phyloP scores from a whole-genome alignment of 2,797 vertebrate species.

The Etheostoma nigrum region DNA sequence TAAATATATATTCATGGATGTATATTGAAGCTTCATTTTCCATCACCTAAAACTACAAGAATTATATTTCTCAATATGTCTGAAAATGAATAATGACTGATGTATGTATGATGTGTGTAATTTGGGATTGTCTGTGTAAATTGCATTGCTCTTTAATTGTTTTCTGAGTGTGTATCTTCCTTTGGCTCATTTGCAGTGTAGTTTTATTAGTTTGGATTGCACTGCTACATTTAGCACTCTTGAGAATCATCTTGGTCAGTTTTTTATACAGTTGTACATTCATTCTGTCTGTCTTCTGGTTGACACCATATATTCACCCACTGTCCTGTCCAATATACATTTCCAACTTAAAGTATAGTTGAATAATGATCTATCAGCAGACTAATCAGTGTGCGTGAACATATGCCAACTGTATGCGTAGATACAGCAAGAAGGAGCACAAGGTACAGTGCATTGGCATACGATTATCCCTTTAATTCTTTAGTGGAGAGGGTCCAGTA shows the following conservation, averaged over 20 bases:
- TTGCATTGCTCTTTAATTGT: slow-evolving; percentile 35
- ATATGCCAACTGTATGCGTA: slow-evolving; percentile 51
- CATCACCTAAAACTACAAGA: slow-evolving; percentile 56
- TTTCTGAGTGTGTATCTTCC: slow-evolving; percentile 18
- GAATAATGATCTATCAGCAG: slow-evolving; percentile 24
- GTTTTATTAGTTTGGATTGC: slow-evolving; percentile 24
- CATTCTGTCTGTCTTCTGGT: slow-evolving; percentile 30
- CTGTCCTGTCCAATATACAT: slow-evolving; percentile 32
- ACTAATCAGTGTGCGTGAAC: slow-evolving; percentile 53
- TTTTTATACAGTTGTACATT: slow-evolving; percentile 36
- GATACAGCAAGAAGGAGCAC: slow-evolving; percentile 43
- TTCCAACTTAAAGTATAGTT: slow-evolving; percentile 39
- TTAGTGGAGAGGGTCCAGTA: slow-evolving; percentile 44
- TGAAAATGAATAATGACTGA: slow-evolving; percentile 56
- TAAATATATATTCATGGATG: slow-evolving; percentile 45
- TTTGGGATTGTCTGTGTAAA: slow-evolving; percentile 42
- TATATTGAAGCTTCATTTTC: slow-evolving; percentile 50
- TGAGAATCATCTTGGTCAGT: slow-evolving; percentile 40
- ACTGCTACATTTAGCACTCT: slow-evolving; percentile 34
- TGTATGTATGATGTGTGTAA: slow-evolving; percentile 54
- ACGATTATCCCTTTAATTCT: slow-evolving; percentile 73
- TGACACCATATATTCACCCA: slow-evolving; percentile 39
- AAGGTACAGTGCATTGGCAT: slow-evolving; percentile 51
- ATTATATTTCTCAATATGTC: slow-evolving; percentile 51
- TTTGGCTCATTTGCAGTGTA: slow-evolving; percentile 30